Conservation (phyloP, 1,140 invertebrate species). For the Polypedilum pembai region DNA sequence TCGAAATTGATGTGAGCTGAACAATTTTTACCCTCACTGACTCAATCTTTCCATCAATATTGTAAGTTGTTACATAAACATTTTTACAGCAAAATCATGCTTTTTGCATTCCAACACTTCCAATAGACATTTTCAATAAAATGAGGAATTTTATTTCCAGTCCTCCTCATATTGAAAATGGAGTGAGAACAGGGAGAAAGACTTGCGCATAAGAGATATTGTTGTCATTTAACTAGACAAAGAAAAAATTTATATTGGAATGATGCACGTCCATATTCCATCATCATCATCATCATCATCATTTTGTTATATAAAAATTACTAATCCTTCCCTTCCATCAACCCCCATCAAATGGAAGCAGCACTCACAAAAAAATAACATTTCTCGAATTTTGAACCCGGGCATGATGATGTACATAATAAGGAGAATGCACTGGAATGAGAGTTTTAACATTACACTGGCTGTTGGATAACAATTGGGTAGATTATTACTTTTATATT, state of each 20-base stretch:
- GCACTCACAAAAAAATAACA: too few species aligned
- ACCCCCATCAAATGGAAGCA: background rate
- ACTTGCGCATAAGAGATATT: background rate
- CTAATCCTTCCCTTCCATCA: background rate
- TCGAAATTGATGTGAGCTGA: too few species aligned
- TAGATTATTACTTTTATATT: constrained; percentile 8
- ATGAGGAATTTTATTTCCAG: background rate
- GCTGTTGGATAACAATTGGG: constrained; percentile 9
- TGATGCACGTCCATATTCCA: background rate
- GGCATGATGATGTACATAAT: background rate
- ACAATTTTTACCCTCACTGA: too few species aligned
- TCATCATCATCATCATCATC: background rate
- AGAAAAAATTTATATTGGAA: background rate
- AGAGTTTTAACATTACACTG: background rate
- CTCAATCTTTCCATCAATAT: background rate
- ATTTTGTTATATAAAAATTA: background rate
- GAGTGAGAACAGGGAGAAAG: background rate
- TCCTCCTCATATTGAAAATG: background rate
- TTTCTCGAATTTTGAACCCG: constrained; percentile 26
- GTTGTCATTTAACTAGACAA: background rate
- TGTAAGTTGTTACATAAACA: background rate
- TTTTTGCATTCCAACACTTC: constrained; percentile 11
- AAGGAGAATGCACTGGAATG: constrained; percentile 3
- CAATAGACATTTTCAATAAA: constrained; percentile 11
- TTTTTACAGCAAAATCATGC: background rate